A percentile compares a stretch with the other conserved stretches of the same genome.
Conservation (phyloP, 2,113 vertebrate species). For the Myotis brandtii region DNA sequence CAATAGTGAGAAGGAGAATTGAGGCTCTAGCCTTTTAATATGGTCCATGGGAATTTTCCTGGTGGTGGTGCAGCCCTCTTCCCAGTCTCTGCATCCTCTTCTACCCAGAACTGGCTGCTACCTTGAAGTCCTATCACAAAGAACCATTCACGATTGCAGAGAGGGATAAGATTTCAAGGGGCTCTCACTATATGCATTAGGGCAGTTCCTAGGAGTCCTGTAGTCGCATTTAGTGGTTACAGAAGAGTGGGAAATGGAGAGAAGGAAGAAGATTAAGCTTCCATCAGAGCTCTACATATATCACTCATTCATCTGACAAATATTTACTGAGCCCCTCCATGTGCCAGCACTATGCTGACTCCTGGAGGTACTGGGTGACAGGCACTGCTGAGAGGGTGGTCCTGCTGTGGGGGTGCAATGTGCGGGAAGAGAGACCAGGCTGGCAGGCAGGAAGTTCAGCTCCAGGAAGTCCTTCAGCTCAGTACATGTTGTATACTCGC, state of each 20-base stretch:
- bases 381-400: too few species aligned
- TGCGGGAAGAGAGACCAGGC: too few species aligned
- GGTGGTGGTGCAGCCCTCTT: fast-evolving
- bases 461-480: not conserved
- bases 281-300: not conserved
- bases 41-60: not conserved
- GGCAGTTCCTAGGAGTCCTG: not conserved
- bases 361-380: not conserved
- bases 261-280: not conserved
- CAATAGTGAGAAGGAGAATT: not conserved
- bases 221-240: not conserved
- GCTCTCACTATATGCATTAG: not conserved
- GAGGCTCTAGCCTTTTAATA: too few species aligned
- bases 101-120: too few species aligned
- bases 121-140: not conserved
- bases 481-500: not conserved
- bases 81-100: too few species aligned
- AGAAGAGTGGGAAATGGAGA: not conserved
- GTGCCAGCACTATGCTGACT: not conserved
- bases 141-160: not conserved
- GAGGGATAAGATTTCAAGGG: not conserved
- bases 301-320: not conserved
- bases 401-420: too few species aligned
- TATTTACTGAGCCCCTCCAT: not conserved
- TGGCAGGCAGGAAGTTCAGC: too few species aligned